phyloP scores from a whole-genome alignment of 2,888 invertebrate genomes.

The Dryobota labecula region DNA sequence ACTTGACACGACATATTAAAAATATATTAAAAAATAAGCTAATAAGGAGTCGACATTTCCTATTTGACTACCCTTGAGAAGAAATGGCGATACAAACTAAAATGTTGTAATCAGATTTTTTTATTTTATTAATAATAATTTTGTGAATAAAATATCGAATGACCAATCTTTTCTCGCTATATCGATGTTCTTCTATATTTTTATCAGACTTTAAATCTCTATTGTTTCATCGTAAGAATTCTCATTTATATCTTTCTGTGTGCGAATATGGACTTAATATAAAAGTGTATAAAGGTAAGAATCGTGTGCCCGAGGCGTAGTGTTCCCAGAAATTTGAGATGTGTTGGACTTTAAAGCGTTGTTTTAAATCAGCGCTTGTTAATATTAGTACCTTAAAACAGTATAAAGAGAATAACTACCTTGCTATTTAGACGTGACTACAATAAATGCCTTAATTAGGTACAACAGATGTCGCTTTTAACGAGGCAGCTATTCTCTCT shows the following conservation, averaged over 20 bases:
- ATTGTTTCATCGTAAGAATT: constrained; percentile 36
- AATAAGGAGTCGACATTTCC: no score
- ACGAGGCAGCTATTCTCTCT: constrained; percentile 9
- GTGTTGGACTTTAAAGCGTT: constrained; percentile 38
- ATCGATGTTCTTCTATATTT: constrained; percentile 37
- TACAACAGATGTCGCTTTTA: not conserved
- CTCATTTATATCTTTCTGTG: constrained; percentile 40
- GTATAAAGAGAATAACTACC: constrained; percentile 7
- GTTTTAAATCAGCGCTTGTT: constrained; percentile 34
- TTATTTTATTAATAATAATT: constrained; percentile 10
- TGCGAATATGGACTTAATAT: constrained; percentile 39
- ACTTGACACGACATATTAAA: no score
- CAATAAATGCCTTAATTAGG: not conserved
- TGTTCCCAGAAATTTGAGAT: constrained; percentile 2
- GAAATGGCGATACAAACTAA: no score
- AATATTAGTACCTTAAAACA: constrained; percentile 37
- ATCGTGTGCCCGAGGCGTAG: constrained; percentile 34
- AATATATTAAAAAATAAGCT: no score
- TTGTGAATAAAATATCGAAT: constrained; percentile 40
- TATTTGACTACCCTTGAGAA: no score
- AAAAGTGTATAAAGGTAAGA: constrained; percentile 40
- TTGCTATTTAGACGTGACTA: not conserved
- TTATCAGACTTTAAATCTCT: constrained; percentile 18
- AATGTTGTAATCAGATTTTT: constrained; percentile 21
- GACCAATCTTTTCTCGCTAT: constrained; percentile 46